phyloP scores from a whole-genome alignment of 2,113 vertebrate species.

The Nothoprocta perdicaria region DNA sequence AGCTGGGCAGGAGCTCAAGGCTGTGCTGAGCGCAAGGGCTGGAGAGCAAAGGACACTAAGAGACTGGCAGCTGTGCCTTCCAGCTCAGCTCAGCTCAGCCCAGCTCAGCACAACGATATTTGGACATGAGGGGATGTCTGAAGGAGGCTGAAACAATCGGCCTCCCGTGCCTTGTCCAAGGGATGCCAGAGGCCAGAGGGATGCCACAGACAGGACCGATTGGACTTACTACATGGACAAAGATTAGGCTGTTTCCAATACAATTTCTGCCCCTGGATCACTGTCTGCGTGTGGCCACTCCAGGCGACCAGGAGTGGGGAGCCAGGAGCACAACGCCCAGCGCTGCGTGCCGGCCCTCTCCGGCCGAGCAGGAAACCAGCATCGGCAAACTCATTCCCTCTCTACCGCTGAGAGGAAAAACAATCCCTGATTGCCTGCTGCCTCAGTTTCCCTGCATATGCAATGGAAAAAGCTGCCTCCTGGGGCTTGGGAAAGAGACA shows the following conservation, averaged over 20 bases:
- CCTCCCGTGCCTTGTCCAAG: neutral
- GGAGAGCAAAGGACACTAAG: neutral
- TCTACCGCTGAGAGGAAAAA: neutral
- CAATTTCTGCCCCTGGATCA: rapidly evolving
- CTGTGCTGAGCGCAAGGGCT: neutral
- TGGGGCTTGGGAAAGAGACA: neutral
- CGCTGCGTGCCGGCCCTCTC: neutral
- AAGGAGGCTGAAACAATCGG: neutral
- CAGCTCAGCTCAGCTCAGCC: no score
- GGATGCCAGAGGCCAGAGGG: rapidly evolving
- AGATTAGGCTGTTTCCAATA: neutral
- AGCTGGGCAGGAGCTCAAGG: neutral
- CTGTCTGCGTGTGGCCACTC: no score
- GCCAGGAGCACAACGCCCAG: neutral
- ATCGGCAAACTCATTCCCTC: neutral
- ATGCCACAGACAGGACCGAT: neutral
- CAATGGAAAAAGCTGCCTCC: neutral
- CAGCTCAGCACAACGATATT: neutral
- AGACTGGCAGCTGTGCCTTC: neutral
- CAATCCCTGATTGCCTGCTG: neutral
- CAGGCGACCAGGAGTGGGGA: no score
- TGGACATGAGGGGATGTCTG: neutral
- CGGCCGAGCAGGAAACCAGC: neutral
- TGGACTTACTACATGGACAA: no score
- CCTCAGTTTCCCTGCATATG: slow-evolving; percentile 19